These are phyloP conservation scores for Apocrypta bakeri DNA, from an alignment of 1,140 invertebrate genomes.

Conservation along the genomic window DNA sequence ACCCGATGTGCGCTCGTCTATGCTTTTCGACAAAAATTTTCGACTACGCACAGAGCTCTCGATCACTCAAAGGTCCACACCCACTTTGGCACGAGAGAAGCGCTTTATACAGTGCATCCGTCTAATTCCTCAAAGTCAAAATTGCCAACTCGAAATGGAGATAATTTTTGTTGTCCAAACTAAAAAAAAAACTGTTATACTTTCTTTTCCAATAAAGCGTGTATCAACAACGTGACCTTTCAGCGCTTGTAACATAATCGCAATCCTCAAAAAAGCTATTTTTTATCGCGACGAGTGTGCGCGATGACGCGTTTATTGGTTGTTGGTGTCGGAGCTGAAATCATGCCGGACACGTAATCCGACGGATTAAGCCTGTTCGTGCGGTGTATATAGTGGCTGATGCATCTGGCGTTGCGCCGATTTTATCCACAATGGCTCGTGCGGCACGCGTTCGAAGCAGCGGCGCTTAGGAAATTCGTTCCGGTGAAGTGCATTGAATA, in stretches of 20 bases:
- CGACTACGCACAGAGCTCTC: background rate
- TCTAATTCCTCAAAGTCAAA: slow-evolving; percentile 35
- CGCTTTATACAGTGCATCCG: background rate
- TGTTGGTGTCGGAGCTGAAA: slow-evolving; percentile 36
- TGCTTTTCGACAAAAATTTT: background rate
- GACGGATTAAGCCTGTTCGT: slow-evolving; percentile 60
- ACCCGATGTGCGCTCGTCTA: background rate
- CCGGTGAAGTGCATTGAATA: background rate
- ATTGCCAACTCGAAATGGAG: background rate
- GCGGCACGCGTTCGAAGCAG: background rate
- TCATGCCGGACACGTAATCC: slow-evolving; percentile 64
- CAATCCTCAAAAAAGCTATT: background rate
- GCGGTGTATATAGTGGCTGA: slow-evolving; percentile 53
- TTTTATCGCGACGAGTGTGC: slow-evolving; percentile 9
- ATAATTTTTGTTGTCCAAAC: background rate
- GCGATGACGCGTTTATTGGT: slow-evolving; percentile 39
- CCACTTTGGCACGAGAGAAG: background rate
- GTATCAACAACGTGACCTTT: background rate
- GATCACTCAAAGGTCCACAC: background rate
- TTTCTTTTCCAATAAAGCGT: too few species aligned
- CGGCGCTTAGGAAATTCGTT: slow-evolving; percentile 1
- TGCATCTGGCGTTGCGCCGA: slow-evolving; percentile 62
- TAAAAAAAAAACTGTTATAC: too few species aligned
- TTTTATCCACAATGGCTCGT: slow-evolving; percentile 45
- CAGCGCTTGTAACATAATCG: background rate